Conservation (phyloP, 1,140 invertebrate genomes). For the Ditylenchus dipsaci region DNA sequence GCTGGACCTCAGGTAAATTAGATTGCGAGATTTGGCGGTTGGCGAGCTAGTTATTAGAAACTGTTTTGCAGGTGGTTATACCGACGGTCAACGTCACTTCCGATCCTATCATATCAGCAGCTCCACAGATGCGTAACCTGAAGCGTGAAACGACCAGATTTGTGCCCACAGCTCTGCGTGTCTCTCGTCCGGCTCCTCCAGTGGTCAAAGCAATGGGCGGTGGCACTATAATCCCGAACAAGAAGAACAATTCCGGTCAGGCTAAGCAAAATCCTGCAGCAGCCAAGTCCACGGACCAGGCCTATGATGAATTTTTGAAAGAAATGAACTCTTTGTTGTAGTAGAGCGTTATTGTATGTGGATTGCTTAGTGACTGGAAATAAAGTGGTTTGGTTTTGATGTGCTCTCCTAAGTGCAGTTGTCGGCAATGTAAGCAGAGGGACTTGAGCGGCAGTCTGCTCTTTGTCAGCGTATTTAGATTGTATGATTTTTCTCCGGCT, state of each 20-base stretch:
- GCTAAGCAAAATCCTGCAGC: not conserved
- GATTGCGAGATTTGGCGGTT: not conserved
- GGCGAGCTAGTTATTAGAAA: not conserved
- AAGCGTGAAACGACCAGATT: constrained; percentile 24
- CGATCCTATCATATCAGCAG: constrained; percentile 14
- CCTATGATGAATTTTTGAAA: constrained; percentile 25
- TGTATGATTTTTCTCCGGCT: no score
- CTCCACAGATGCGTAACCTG: constrained; percentile 27
- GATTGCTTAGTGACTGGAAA: no score
- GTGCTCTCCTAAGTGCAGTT: no score
- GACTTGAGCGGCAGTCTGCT: no score
- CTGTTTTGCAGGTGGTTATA: constrained; percentile 17
- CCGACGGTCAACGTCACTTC: not conserved
- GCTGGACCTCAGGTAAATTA: constrained; percentile 6
- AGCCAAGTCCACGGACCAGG: constrained; percentile 17
- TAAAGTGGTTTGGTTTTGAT: no score
- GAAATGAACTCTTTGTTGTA: constrained; percentile 20
- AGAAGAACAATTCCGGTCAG: not conserved
- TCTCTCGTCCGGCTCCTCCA: constrained; percentile 11
- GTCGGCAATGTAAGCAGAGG: no score
- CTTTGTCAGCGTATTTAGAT: no score
- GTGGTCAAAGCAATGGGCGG: not conserved
- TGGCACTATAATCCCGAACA: not conserved
- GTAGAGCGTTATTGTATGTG: not conserved
- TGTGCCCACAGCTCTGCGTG: constrained; percentile 21